Evolutionary conservation across 2,113 vertebrate species (phyloP), one percentile per base, ranked within the genome.

Genomic region (Scatophagus argus): DNA sequence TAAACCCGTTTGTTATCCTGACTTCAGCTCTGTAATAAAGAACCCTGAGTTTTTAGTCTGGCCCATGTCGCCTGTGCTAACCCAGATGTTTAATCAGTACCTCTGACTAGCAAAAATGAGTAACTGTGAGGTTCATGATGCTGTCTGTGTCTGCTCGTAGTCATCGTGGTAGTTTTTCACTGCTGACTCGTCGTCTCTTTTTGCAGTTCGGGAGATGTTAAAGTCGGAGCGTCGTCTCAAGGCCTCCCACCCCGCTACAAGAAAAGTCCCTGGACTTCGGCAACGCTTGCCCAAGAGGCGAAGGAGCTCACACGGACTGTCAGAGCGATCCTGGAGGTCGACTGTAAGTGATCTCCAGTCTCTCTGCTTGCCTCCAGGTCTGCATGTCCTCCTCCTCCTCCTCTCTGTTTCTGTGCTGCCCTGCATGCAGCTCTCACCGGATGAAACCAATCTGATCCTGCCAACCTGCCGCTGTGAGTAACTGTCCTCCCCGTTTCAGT

Each of bases 231-330:
- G 5, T 51, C 77, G 0, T 65, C 89, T 62, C 96, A 95, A 78
- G 79, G 86, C 0, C 74, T 89, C 1, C 59, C 94, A 2, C 46
- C 93, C 0, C 92, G 88, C 0, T 32, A 94, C 81, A 94, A 91
- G 46, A 95, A 93, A 81, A 93, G 89, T 25, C 89, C 92, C 0
- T 91, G 89, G 78, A 88, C 93, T 3, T 90, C 93, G 10, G 78
- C 95, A 14, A 74, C 93, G 0, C 92, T 99, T 34, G 94, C 93
- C 0, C 89, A 94, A 71, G 97, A 98, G 86, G 97, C 97, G 2
- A 95, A 94, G 83, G 96, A 98, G 36, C 95, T 99, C 14, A 88
- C 91, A 9, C 91, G 93, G 83, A 96, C 96, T 19, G 90, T 99
- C 54, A 94, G 94, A 66, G 93, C 96, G 85, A 56, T 96, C 67